These are phyloP conservation scores for Pseudorasbora parva DNA, from an alignment of 2,113 vertebrate species.

Conservation along the genomic window DNA sequence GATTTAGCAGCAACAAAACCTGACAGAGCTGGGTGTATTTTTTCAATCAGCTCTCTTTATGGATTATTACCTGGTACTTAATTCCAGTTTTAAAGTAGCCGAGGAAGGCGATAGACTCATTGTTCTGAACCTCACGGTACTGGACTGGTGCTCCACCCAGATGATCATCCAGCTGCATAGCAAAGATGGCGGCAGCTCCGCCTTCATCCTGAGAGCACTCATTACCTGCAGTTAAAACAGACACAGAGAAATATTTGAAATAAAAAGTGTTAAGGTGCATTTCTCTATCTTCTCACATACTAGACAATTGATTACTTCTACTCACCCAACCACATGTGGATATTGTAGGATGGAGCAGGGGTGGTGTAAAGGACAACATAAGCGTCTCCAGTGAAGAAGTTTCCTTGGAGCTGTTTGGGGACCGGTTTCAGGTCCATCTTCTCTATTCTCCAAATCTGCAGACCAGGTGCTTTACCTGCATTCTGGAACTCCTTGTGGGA, in stretches of 20 bases:
- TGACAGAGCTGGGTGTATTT: neutral
- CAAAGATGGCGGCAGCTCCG: constrained; percentile 69
- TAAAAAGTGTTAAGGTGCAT: too few relatives aligned
- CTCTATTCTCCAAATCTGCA: constrained; percentile 79
- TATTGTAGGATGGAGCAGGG: constrained; percentile 50
- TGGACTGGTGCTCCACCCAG: constrained; percentile 64
- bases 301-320: neutral
- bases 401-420: constrained; percentile 60
- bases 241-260: neutral
- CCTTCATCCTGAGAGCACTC: constrained; percentile 69
- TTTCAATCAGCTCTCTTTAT: neutral
- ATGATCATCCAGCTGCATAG: constrained; percentile 70
- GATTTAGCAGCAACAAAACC: neutral
- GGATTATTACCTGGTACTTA: constrained; percentile 69
- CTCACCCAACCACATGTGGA: constrained; percentile 77
- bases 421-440: constrained; percentile 69
- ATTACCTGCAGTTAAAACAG: constrained; percentile 58
- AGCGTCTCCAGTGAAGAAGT: constrained; percentile 73
- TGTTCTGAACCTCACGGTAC: constrained; percentile 68
- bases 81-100: constrained; percentile 74
- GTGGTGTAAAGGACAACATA: constrained; percentile 73
- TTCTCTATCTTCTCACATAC: too few relatives aligned
- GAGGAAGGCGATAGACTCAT: constrained; percentile 70
- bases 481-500: constrained; percentile 67
- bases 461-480: constrained; percentile 73